Evolutionary conservation across 2,113 vertebrate genomes (phyloP).

Genomic region (Rousettus leschenaultii): DNA sequence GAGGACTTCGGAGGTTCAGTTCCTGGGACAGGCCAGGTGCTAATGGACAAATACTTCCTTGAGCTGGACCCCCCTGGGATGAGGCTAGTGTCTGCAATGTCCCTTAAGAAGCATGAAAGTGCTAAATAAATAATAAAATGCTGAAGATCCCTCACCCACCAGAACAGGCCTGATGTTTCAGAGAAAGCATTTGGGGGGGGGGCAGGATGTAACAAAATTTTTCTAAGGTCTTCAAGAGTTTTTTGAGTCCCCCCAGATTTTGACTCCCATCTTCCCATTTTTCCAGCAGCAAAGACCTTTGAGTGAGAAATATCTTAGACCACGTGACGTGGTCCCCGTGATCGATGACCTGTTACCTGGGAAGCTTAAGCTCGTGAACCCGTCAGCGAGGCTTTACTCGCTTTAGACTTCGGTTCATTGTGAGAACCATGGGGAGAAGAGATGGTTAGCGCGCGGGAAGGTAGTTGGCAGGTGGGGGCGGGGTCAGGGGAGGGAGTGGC

Average conservation of each 20-base stretch:
- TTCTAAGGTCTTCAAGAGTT: not conserved
- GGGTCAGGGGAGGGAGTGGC: no score
- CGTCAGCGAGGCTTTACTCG: not conserved
- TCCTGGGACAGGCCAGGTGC: no score
- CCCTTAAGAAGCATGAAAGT: not conserved
- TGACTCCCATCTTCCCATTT: not conserved
- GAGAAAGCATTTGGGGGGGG: not conserved
- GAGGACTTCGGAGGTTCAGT: not conserved
- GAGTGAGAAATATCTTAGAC: not conserved
- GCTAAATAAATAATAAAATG: not conserved
- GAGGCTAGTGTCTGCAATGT: no score
- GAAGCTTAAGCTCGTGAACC: not conserved
- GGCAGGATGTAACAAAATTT: not conserved
- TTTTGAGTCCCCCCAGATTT: not conserved
- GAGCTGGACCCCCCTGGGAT: not conserved
- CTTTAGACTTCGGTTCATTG: not conserved
- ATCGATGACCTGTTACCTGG: not conserved
- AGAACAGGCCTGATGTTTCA: not conserved
- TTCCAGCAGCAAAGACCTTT: not conserved
- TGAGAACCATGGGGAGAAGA: not conserved
- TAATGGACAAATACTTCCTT: no score
- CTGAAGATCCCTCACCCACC: not conserved
- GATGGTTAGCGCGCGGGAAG: not conserved
- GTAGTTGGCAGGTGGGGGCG: rapidly evolving
- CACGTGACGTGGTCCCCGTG: not conserved